A percentile compares a stretch with the other conserved stretches of the same genome.
Evolutionary conservation across 2,888 invertebrate species (phyloP).

Genomic region (Pristionchus maxplancki): DNA sequence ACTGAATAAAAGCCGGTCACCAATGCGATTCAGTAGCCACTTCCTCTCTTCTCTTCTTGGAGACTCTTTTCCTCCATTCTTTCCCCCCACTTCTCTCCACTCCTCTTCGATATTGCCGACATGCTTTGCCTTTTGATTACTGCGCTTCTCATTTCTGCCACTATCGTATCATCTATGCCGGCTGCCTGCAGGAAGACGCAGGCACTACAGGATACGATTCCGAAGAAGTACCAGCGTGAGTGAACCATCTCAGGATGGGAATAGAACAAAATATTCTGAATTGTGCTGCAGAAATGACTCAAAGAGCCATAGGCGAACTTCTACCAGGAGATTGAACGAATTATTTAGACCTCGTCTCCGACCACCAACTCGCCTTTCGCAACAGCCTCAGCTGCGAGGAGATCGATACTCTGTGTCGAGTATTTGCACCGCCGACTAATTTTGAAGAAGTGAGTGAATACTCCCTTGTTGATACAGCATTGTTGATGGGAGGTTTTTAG

Average conservation of each 20-base stretch:
- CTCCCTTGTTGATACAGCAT: neutral
- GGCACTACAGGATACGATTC: neutral
- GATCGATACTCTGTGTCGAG: neutral
- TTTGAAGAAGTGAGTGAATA: neutral
- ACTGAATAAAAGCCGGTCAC: too few relatives aligned
- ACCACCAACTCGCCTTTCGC: neutral
- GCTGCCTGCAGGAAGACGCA: neutral
- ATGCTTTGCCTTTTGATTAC: too few relatives aligned
- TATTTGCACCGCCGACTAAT: neutral
- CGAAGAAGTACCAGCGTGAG: neutral
- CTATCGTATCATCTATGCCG: neutral
- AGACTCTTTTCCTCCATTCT: too few relatives aligned
- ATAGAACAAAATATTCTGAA: too few relatives aligned
- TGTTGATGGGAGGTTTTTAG: neutral
- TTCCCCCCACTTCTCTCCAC: too few relatives aligned
- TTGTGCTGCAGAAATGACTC: too few relatives aligned
- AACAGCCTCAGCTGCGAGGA: neutral
- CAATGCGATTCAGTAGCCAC: too few relatives aligned
- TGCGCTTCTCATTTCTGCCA: neutral
- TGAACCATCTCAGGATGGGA: neutral
- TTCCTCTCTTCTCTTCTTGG: too few relatives aligned
- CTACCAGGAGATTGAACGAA: neutral
- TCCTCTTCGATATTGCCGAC: too few relatives aligned
- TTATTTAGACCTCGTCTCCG: neutral
- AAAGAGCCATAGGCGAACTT: neutral